phyloP scores from a whole-genome alignment of 1,140 invertebrate species.

The Temnothorax curvispinosus region DNA sequence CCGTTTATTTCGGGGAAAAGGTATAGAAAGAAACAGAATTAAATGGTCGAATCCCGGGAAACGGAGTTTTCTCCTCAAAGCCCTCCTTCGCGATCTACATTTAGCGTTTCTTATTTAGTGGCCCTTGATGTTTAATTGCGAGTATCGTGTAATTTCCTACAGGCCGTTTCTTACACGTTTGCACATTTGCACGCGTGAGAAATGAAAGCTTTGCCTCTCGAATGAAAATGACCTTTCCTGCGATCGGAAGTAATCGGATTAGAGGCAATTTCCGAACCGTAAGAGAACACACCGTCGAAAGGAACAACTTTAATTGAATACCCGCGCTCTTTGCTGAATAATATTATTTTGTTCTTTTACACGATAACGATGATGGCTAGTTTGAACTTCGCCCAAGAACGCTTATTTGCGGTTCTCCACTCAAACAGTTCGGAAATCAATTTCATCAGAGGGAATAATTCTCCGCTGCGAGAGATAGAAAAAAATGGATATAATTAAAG shows the following conservation, averaged over 20 bases:
- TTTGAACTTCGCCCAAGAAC: background rate
- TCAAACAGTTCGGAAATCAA: background rate
- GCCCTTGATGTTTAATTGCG: background rate
- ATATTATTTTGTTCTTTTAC: background rate
- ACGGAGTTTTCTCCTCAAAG: background rate
- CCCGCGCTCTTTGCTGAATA: background rate
- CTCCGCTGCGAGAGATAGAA: background rate
- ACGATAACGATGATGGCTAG: background rate
- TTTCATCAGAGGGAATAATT: background rate
- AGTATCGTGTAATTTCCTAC: background rate
- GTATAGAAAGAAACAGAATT: background rate
- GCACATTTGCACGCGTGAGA: background rate
- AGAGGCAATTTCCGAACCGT: background rate
- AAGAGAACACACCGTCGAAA: background rate
- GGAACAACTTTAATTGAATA: conserved; percentile 29
- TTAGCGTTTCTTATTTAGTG: background rate
- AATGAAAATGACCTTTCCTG: background rate
- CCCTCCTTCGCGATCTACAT: background rate
- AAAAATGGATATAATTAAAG: conserved; percentile 1
- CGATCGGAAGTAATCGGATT: conserved; percentile 13
- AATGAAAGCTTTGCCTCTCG: conserved; percentile 20
- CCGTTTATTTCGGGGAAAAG: background rate
- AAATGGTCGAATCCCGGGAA: background rate
- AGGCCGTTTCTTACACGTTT: background rate
- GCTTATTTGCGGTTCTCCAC: background rate